Evolutionary conservation across 2,888 invertebrate genomes (phyloP).

Genomic region (Piscicola geometra): DNA sequence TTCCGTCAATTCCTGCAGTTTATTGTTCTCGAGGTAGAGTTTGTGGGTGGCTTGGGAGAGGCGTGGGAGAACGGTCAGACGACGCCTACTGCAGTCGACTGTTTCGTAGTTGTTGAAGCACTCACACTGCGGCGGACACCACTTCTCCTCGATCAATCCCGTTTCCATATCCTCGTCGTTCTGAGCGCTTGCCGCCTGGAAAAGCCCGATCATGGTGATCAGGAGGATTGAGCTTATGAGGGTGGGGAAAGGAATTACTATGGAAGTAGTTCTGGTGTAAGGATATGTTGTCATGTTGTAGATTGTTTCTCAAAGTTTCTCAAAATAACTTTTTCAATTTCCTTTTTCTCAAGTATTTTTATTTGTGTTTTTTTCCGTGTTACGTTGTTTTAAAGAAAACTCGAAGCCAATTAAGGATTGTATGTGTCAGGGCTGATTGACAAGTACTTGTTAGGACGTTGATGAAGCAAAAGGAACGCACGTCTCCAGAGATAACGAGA

Average conservation of each 20-base stretch:
- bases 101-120: conserved; percentile 42
- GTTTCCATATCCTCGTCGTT: background rate
- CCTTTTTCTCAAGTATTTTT: too few relatives aligned
- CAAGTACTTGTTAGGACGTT: too few relatives aligned
- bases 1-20: conserved; percentile 35
- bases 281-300: too few relatives aligned
- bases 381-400: too few relatives aligned
- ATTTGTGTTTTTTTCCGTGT: too few relatives aligned
- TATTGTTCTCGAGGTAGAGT: conserved; percentile 42
- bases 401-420: too few relatives aligned
- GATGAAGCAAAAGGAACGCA: too few relatives aligned
- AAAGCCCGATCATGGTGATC: background rate
- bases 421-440: too few relatives aligned
- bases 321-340: background rate
- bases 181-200: too few relatives aligned
- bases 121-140: conserved; percentile 42
- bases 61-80: conserved; percentile 32
- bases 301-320: too few relatives aligned
- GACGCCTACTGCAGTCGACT: conserved; percentile 41
- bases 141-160: conserved; percentile 29
- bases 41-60: conserved; percentile 30
- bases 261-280: too few relatives aligned
- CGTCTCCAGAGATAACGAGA: too few relatives aligned
- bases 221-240: background rate
- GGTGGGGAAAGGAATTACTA: background rate